Evolutionary conservation across 2,797 vertebrate genomes (phyloP), one percentile per base, ranked within the genome.

Genomic region (Enoplosus armatus): DNA sequence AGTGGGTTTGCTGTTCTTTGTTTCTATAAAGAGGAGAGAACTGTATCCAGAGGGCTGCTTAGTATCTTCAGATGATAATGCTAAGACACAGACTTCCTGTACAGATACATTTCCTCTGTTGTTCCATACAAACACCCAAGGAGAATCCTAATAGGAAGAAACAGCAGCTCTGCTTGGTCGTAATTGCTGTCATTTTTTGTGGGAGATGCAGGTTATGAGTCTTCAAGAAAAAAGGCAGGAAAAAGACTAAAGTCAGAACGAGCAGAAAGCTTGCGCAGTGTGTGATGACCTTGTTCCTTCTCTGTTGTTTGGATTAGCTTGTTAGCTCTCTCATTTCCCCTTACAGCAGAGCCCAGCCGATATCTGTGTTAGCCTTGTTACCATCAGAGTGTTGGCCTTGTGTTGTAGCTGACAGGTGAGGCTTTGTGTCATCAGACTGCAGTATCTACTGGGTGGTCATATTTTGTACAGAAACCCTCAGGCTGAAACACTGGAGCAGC

Each of bases 11-110:
- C 70, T 65, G 0, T 67, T 53, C 27, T 41, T 83, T 69, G 50
- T 54, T 72, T 66, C n/a, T 51, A 58, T 67, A 54, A 79, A 71
- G 37, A 75, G 35, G 35, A 50, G 14, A 43, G 11, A 10, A 5
- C 1, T 51, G 20, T 65, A 41, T 84, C 70, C 79, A 77, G 70
- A 63, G 20, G 61, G 79, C 48, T 65, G 31, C 70, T 77, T 41
- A n/a, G 54, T 63, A 41, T 63, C 60, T 63, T 29, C 54, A 68
- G 47, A 69, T 60, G 15, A 72, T 74, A 48, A 84, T 75, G 39
- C 20, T 24, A 18, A 26, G 33, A 80, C 47, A 63, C 60, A 70
- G 61, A 18, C 26, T 66, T 70, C 51, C 1, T 62, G 75, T 70
- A 51, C 2, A 66, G 39, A 74, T 56, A 37, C 1, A 11, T 71